phyloP scores from a whole-genome alignment of 1,140 invertebrate species.

The Papilio polytes region DNA sequence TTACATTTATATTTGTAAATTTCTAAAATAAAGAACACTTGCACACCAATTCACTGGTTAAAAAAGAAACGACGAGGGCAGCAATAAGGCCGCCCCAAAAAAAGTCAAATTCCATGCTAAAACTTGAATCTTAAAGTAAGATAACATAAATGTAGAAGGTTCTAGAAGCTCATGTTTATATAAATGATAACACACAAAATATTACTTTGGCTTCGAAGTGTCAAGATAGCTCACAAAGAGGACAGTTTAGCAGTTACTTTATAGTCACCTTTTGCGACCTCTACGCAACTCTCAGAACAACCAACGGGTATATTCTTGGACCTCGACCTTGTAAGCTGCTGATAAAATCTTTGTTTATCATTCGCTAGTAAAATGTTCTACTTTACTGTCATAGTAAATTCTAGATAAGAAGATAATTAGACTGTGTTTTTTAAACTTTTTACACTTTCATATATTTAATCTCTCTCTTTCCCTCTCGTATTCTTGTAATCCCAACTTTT shows the following conservation, averaged over 20 bases:
- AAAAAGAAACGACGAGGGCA: too few relatives aligned
- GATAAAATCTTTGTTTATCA: slow-evolving; percentile 19
- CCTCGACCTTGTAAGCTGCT: not conserved
- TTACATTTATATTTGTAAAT: too few relatives aligned
- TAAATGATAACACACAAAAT: not conserved
- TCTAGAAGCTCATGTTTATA: not conserved
- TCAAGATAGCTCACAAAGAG: slow-evolving; percentile 12
- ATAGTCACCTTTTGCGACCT: not conserved
- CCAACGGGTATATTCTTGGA: slow-evolving; percentile 8
- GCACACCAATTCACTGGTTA: too few relatives aligned
- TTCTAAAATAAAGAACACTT: too few relatives aligned
- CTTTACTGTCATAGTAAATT: not conserved
- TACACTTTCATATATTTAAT: not conserved
- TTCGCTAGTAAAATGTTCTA: not conserved
- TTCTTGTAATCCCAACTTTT: not conserved
- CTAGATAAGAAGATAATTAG: not conserved
- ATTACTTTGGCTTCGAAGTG: not conserved
- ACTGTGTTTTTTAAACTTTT: not conserved
- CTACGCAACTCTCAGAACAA: not conserved
- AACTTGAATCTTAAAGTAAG: not conserved
- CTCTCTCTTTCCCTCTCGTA: not conserved
- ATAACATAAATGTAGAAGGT: not conserved
- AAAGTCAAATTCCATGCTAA: not conserved
- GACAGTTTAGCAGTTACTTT: not conserved
- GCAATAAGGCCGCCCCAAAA: too few relatives aligned